Evolutionary conservation across 2,797 vertebrate genomes (phyloP), one percentile per base, ranked within the genome.

Genomic region (Sebastes wilsoni): DNA sequence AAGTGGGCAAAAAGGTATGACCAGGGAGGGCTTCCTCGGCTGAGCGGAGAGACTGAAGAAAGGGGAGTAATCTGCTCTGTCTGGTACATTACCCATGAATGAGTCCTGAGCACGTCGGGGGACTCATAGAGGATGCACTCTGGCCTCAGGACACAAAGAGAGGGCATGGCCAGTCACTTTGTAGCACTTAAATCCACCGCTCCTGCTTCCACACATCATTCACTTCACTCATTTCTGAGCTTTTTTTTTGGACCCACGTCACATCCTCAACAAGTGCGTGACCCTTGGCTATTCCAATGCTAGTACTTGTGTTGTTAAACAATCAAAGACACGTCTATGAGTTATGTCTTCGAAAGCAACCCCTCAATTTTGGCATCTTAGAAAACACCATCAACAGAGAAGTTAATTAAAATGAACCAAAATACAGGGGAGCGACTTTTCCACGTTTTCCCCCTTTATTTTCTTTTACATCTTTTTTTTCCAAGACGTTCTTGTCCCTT

Each of bases 61-160:
- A 86, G 81, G 76, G 83, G 84, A 92, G 88, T 94, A 90, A 95
- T 95, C 92, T 92, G 85, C 91, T 94, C 92, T 94, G 92, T 95
- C 93, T 96, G 95, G 87, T 96, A 95, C 93, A 95, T 96, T 96
- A 95, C 84, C 92, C 88, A 87, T 95, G 95, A 96, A 96, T 96
- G 94, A 94, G 89, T 79, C 84, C 90, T 85, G 82, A 93, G 92
- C 89, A 91, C 88, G 84, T 94, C 80, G 81, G 87, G 85, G 90
- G 93, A 88, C 93, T 92, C 88, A 78, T 82, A 83, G 88, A 94
- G 91, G 92, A 94, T 95, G 93, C 92, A 92, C 93, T 95, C 88
- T 93, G 93, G 86, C 88, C 93, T 86, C 59, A 77, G 81, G 88
- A 93, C 82, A 94, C 93, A 95, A 95, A 94, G 88, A 91, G 77